Percentiles rank a stretch among this genome's conserved stretches.
phyloP scores from a whole-genome alignment of 2,888 invertebrate genomes.

The Drosophila mayaguana region DNA sequence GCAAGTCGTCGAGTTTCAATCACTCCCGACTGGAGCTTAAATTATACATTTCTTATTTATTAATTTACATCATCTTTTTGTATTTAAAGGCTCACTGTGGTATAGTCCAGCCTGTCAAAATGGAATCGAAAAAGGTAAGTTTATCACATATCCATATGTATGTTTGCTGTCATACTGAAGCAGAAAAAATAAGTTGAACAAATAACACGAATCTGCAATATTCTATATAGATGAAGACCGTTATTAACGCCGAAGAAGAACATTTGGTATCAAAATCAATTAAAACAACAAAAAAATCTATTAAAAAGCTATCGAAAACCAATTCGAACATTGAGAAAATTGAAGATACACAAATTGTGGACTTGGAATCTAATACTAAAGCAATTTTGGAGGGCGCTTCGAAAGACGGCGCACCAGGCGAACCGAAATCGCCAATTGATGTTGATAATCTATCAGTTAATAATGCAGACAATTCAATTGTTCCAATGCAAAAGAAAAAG shows the following conservation, averaged over 20 bases:
- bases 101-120: slow-evolving; percentile 1
- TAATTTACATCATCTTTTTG: neutral
- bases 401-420: neutral
- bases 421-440: neutral
- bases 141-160: neutral
- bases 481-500: slow-evolving; percentile 77
- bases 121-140: slow-evolving; percentile 44
- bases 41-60: no score
- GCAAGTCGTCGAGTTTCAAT: no score
- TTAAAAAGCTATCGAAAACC: slow-evolving; percentile 21
- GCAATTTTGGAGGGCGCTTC: neutral
- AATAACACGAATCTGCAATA: neutral
- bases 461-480: slow-evolving; percentile 2
- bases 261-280: slow-evolving; percentile 54
- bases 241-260: slow-evolving; percentile 62
- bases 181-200: neutral
- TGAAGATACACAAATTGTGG: neutral
- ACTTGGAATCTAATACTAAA: slow-evolving; percentile 6
- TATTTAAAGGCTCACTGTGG: slow-evolving; percentile 7
- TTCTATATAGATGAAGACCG: slow-evolving; percentile 35
- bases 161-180: no score
- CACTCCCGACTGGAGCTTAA: no score
- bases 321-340: slow-evolving; percentile 18
- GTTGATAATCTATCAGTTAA: neutral
- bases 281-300: slow-evolving; percentile 7